These are phyloP conservation scores for Melinopterus prodromus DNA, from an alignment of 2,888 invertebrate species.

Conservation along the genomic window DNA sequence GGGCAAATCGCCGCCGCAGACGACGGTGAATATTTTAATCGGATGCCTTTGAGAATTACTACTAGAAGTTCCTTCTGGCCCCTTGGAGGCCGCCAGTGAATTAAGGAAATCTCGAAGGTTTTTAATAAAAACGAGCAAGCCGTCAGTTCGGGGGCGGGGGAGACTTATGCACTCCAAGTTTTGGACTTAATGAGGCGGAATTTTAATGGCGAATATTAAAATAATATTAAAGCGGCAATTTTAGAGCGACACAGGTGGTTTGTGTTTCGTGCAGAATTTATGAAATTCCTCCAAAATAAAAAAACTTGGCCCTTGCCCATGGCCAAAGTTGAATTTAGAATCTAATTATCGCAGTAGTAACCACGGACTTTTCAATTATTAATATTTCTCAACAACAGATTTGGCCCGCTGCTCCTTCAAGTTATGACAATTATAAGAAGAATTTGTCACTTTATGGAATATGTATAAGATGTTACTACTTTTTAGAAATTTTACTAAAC, in stretches of 20 bases:
- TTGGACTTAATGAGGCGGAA: constrained; percentile 49
- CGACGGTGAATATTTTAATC: background rate
- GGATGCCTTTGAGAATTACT: background rate
- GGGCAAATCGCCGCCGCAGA: background rate
- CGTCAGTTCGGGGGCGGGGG: constrained; percentile 26
- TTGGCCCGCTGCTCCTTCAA: no score
- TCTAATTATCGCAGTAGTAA: background rate
- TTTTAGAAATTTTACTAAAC: no score
- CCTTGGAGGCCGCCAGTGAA: constrained; percentile 23
- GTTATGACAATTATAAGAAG: no score
- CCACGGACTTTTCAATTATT: no score
- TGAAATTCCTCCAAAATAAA: background rate
- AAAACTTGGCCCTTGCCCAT: background rate
- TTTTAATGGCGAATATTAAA: constrained; percentile 50
- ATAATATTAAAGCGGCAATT: constrained; percentile 44
- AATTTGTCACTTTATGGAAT: no score
- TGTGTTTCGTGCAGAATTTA: constrained; percentile 18
- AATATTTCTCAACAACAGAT: no score
- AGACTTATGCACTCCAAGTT: constrained; percentile 31
- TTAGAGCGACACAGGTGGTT: constrained; percentile 36
- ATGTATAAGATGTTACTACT: no score
- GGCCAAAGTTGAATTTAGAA: background rate
- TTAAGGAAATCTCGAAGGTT: constrained; percentile 27
- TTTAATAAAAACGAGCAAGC: constrained; percentile 28
- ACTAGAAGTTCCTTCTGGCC: constrained; percentile 10